Percentiles rank a stretch among this genome's conserved stretches.
phyloP scores from a whole-genome alignment of 1,140 invertebrate species.

The Drosophila eugracilis region DNA sequence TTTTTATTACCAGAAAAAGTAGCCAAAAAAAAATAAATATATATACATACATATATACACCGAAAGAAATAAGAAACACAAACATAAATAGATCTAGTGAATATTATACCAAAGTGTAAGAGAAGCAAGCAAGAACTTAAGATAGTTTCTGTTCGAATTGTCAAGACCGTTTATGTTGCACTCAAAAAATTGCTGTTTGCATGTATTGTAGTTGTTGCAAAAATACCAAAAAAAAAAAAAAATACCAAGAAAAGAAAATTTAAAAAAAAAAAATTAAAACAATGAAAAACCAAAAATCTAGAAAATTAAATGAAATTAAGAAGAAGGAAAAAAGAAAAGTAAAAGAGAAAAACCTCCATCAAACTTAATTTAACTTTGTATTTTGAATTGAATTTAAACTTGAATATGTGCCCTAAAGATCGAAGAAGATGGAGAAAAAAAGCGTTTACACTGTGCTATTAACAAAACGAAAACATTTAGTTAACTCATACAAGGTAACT shows the following conservation, averaged over 20 bases:
- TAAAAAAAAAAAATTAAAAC: not conserved
- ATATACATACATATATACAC: constrained; percentile 12
- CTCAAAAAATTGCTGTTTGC: constrained; percentile 51
- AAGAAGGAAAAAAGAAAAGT: not conserved
- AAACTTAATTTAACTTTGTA: constrained; percentile 14
- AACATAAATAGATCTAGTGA: constrained; percentile 34
- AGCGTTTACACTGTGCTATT: constrained; percentile 70
- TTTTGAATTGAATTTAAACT: constrained; percentile 13
- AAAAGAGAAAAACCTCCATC: not conserved
- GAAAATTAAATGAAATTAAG: constrained; percentile 8
- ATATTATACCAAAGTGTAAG: constrained; percentile 36
- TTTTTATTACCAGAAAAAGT: constrained; percentile 53
- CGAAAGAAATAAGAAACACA: constrained; percentile 6
- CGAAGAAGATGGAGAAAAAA: constrained; percentile 8
- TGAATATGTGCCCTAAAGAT: constrained; percentile 58
- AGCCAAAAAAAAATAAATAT: constrained; percentile 49
- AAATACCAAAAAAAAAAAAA: constrained; percentile 25
- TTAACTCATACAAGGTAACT: constrained; percentile 66
- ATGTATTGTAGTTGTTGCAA: constrained; percentile 70
- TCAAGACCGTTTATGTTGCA: constrained; percentile 60
- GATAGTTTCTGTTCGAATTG: constrained; percentile 24
- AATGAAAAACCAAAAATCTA: constrained; percentile 22
- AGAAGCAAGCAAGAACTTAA: constrained; percentile 14
- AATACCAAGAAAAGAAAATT: too few species aligned
- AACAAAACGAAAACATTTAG: constrained; percentile 59